phyloP scores from a whole-genome alignment of 2,113 vertebrate genomes.

The Salminus brasiliensis region DNA sequence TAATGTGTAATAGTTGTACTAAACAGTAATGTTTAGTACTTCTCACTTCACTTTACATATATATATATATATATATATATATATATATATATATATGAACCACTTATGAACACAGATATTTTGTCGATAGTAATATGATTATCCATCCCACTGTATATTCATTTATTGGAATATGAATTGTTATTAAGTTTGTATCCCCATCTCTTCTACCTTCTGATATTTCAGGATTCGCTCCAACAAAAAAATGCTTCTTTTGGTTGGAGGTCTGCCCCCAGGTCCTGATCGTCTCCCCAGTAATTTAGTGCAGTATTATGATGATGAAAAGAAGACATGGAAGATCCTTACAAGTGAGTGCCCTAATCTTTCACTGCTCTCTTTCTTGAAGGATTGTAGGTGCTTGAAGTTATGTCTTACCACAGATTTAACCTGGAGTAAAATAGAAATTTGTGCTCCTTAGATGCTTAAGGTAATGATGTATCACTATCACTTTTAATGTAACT shows the following conservation, averaged over 20 bases:
- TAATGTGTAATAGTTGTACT: too few relatives aligned
- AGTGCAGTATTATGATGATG: conserved; percentile 98
- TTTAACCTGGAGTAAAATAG: conserved; percentile 68
- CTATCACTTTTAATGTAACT: conserved; percentile 99
- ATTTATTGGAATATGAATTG: neutral
- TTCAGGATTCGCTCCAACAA: conserved; percentile 99
- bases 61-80: too few relatives aligned
- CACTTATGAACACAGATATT: too few relatives aligned
- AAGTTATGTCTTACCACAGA: conserved; percentile 68
- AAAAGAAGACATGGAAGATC: conserved; percentile 99
- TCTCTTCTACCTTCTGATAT: conserved; percentile 53
- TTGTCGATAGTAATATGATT: too few relatives aligned
- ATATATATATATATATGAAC: too few relatives aligned
- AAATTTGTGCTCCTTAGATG: conserved; percentile 77
- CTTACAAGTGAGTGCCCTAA: conserved; percentile 91
- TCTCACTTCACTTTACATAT: too few relatives aligned
- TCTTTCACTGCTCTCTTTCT: conserved; percentile 57
- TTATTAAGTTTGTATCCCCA: neutral
- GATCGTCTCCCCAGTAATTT: conserved; percentile 99
- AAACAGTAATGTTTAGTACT: too few relatives aligned
- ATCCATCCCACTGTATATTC: neutral
- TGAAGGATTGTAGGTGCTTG: conserved; percentile 63
- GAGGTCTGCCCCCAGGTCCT: conserved; percentile 96
- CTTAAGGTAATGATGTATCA: conserved; percentile 98
- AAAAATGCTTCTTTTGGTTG: conserved; percentile 96